Percentiles rank a stretch among this genome's conserved stretches.
Conservation (phyloP, 2,888 invertebrate species). For the Ectemnius lituratus region DNA sequence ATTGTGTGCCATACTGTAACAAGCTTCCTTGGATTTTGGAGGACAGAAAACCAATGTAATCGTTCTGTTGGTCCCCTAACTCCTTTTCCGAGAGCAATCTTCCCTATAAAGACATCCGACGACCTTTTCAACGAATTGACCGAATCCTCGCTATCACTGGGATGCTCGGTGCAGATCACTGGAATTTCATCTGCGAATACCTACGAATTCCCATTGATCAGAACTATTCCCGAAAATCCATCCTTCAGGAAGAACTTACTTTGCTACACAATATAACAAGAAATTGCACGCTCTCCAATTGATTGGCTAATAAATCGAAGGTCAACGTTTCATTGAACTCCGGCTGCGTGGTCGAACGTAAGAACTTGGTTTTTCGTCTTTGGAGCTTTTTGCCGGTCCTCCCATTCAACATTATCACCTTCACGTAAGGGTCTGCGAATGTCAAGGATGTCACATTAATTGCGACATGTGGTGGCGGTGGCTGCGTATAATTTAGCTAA, state of each 20-base stretch:
- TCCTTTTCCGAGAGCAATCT: conserved; percentile 75
- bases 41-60: conserved; percentile 75
- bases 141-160: conserved; percentile 74
- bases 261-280: conserved; percentile 74
- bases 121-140: conserved; percentile 65
- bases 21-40: conserved; percentile 76
- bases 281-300: conserved; percentile 76
- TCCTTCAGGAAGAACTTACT: conserved; percentile 51
- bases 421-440: conserved; percentile 76
- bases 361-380: conserved; percentile 75
- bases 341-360: conserved; percentile 68
- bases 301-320: conserved; percentile 74
- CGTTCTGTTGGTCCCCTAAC: conserved; percentile 73
- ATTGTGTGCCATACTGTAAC: conserved; percentile 75
- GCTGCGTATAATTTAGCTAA: background rate
- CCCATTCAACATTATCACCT: conserved; percentile 76
- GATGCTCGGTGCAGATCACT: conserved; percentile 53
- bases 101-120: conserved; percentile 71
- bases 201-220: conserved; percentile 22
- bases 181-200: conserved; percentile 40
- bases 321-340: conserved; percentile 78
- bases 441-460: background rate
- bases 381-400: conserved; percentile 76
- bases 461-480: no score
- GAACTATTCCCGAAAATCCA: no score